Percentiles rank a stretch among this genome's conserved stretches.
phyloP scores from a whole-genome alignment of 2,888 invertebrate species.

The Miltochrista miniata region DNA sequence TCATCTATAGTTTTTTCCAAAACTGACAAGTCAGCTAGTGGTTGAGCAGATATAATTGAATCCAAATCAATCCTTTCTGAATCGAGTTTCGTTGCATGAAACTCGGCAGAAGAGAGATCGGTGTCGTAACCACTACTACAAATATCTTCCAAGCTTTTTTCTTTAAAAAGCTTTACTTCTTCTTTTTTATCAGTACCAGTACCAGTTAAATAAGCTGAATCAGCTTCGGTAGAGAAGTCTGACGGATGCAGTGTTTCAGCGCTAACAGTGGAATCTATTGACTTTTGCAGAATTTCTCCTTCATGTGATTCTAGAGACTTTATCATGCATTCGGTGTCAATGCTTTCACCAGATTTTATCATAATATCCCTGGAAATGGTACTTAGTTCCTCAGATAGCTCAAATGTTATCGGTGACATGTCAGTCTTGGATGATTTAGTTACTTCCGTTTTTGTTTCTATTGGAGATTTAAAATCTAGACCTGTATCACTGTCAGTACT shows the following conservation, averaged over 20 bases:
- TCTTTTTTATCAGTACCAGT: conserved; percentile 72
- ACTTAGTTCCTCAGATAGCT: conserved; percentile 71
- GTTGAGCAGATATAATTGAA: conserved; percentile 78
- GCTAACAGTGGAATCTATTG: conserved; percentile 80
- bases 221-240: conserved; percentile 79
- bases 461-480: conserved; percentile 54
- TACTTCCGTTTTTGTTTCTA: conserved; percentile 54
- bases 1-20: conserved; percentile 88
- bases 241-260: conserved; percentile 80
- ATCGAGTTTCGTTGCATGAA: conserved; percentile 81
- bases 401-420: conserved; percentile 68
- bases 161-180: conserved; percentile 73
- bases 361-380: conserved; percentile 75
- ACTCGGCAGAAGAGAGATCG: conserved; percentile 86
- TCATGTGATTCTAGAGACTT: conserved; percentile 80
- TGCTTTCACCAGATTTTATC: conserved; percentile 79
- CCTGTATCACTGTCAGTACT: conserved; percentile 54
- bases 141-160: conserved; percentile 86
- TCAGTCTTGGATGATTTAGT: conserved; percentile 64
- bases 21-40: conserved; percentile 80
- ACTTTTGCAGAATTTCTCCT: conserved; percentile 78
- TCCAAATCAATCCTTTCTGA: conserved; percentile 77
- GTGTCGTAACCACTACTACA: conserved; percentile 87
- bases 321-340: conserved; percentile 79
- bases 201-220: conserved; percentile 77